Evolutionary conservation across 64 coral and sea anemone species (phyloP), one percentile per base, ranked within the genome.

Genomic region (Hydrozoanthus tunicans): DNA sequence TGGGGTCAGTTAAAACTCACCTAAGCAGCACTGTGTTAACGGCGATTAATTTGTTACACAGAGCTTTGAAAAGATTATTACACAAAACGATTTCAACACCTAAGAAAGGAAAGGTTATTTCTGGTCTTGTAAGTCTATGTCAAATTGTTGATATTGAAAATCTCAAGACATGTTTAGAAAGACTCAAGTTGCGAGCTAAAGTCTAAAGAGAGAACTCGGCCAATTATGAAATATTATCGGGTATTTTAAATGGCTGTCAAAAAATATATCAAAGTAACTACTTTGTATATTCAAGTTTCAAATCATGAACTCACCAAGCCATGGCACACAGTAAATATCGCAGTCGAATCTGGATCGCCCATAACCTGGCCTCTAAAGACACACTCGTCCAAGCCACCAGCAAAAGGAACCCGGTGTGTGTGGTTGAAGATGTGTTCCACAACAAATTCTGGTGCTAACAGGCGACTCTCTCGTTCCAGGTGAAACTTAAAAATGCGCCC

Each of bases 251-350:
- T 59, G 20, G 32, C 77, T 58, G 51, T 67, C 89, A 56, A 58
- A 17, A 79, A 90, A 90, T 55, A 79, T 79, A 90, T 25, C 32
- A 62, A 62, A 86, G 83, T 58, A 74, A 67, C n/a, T 58, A 3
- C 23, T 69, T 88, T 51, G 70, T 56, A 20, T 26, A 61, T 72
- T 23, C n/a, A 26, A 73, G 53, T n/a, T 12, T 9, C 2, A 86
- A 6, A 86, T 73, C 17, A 5, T 51, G 20, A 4, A 98, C 96
- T 98, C 58, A 98, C 96, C 91, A 95, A 79, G 17, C 96, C 96
- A 13, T 91, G 83, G 90, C 96, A 98, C 51, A 98, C 72, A 80
- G 89, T 95, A 86, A 98, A 95, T 73, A 98, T 79, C 69, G 89
- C 96, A 78, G 90, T 93, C 58, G 96, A 98, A 77, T 89, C 89